Conservation (phyloP, 2,113 vertebrate species). For the Orthonyx spaldingii region DNA sequence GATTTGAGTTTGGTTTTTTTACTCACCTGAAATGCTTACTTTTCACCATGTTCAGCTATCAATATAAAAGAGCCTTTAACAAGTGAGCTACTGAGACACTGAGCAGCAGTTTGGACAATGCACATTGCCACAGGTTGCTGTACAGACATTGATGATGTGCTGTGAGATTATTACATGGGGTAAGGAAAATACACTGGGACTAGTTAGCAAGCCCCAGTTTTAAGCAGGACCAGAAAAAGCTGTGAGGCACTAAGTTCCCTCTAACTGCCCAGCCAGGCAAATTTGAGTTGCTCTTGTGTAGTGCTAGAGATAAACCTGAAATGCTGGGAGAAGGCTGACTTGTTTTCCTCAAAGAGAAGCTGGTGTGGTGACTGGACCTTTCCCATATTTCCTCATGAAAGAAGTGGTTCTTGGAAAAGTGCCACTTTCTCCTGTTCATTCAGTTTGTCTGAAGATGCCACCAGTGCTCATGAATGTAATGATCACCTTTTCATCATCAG, state of each 20-base stretch:
- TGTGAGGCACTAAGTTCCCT: neutral
- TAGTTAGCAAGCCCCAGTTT: rapidly evolving
- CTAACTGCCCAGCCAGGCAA: too few relatives aligned
- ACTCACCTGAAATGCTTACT: neutral
- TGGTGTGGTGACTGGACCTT: neutral
- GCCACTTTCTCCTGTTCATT: neutral
- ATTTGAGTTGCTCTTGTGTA: neutral
- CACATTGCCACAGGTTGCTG: neutral
- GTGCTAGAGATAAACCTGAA: neutral
- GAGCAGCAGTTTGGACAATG: neutral
- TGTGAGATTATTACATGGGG: neutral
- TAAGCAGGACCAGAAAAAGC: neutral
- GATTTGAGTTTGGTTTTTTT: neutral
- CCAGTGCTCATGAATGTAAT: neutral
- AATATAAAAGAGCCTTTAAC: neutral
- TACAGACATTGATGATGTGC: neutral
- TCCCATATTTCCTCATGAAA: neutral
- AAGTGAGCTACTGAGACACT: neutral
- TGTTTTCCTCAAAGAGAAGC: neutral
- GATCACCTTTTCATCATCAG: neutral
- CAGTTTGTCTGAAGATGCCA: neutral
- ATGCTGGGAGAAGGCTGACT: neutral
- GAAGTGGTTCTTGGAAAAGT: neutral
- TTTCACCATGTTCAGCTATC: neutral
- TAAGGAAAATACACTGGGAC: neutral